Evolutionary conservation across 1,140 invertebrate genomes (phyloP).

Genomic region (Aphaenogaster floridana): DNA sequence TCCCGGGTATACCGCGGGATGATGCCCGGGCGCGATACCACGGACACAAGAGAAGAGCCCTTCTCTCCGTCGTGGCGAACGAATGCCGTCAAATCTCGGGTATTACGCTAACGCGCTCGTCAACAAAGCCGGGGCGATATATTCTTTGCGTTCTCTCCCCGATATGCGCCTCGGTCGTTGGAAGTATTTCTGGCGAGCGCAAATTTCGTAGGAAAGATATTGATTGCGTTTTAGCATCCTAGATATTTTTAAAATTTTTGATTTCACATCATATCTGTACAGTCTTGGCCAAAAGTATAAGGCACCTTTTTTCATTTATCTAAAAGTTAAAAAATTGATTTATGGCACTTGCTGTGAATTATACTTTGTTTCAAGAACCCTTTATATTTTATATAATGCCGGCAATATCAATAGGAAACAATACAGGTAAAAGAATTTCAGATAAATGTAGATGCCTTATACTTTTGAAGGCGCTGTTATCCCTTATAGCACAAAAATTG

Average conservation of each 20-base stretch:
- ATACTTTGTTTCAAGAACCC: too few relatives aligned
- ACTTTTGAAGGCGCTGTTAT: too few relatives aligned
- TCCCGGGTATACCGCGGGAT: slow-evolving; percentile 66
- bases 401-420: too few relatives aligned
- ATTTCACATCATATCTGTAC: not conserved
- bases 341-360: too few relatives aligned
- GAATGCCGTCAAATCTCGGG: slow-evolving; percentile 24
- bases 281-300: too few relatives aligned
- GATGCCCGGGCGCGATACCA: slow-evolving; percentile 64
- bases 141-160: not conserved
- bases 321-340: too few relatives aligned
- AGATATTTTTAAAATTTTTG: not conserved
- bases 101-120: slow-evolving; percentile 71
- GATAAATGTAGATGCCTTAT: too few relatives aligned
- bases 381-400: too few relatives aligned
- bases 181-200: not conserved
- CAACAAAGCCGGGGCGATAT: slow-evolving; percentile 51
- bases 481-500: too few relatives aligned
- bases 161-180: not conserved
- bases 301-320: too few relatives aligned
- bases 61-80: slow-evolving; percentile 22
- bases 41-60: slow-evolving; percentile 31
- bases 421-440: too few relatives aligned
- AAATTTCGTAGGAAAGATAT: not conserved
- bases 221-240: not conserved